Evolutionary conservation across 2,888 invertebrate genomes (phyloP).

Genomic region (Fissipunctia ypsillon): DNA sequence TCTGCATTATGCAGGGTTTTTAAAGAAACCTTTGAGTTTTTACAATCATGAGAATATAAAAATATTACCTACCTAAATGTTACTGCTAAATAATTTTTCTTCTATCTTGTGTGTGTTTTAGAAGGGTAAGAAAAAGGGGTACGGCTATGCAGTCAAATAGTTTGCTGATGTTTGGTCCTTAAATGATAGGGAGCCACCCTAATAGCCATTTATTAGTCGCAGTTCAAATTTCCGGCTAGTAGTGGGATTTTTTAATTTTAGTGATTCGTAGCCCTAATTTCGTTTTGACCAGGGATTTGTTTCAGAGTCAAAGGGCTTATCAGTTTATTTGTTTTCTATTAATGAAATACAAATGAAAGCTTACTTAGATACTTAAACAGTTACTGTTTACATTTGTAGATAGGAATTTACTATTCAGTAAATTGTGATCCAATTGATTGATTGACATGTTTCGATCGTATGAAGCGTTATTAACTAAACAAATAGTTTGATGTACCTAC

Average conservation of each 20-base stretch:
- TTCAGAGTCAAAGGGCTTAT: background rate
- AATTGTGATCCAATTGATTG: background rate
- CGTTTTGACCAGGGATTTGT: conserved; percentile 21
- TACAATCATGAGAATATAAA: conserved; percentile 66
- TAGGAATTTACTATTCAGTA: background rate
- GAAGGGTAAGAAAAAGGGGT: conserved; percentile 12
- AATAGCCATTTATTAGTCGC: conserved; percentile 38
- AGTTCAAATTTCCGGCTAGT: conserved; percentile 41
- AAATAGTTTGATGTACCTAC: background rate
- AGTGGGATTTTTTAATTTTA: conserved; percentile 24
- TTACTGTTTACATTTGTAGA: background rate
- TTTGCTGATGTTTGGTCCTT: conserved; percentile 24
- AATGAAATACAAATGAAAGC: background rate
- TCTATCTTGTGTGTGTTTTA: background rate
- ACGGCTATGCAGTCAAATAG: conserved; percentile 12
- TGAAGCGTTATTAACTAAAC: background rate
- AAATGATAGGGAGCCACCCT: conserved; percentile 40
- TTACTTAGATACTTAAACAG: background rate
- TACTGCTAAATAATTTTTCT: background rate
- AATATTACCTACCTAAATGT: conserved; percentile 42
- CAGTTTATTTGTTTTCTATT: background rate
- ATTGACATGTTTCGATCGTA: background rate
- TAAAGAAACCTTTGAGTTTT: conserved; percentile 73
- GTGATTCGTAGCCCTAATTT: conserved; percentile 1
- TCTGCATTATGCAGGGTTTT: conserved; percentile 75